phyloP scores from a whole-genome alignment of 2,888 invertebrate genomes.

The Sicus ferrugineus region DNA sequence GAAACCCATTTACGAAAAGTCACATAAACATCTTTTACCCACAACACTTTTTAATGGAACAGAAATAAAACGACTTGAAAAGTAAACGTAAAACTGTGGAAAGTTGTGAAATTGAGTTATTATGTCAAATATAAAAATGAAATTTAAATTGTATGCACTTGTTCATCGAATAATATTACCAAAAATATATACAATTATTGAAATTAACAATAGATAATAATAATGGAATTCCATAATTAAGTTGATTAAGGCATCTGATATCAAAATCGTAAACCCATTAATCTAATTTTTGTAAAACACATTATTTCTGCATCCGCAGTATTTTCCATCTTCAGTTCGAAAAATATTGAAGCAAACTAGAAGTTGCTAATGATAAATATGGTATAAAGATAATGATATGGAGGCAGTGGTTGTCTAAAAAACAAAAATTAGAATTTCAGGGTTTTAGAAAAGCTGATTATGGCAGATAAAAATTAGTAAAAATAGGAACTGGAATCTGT shows the following conservation, averaged over 20 bases:
- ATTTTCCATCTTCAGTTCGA: too few species aligned
- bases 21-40: background rate
- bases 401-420: too few species aligned
- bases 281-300: too few species aligned
- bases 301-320: too few species aligned
- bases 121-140: constrained; percentile 17
- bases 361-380: too few species aligned
- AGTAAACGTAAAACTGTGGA: background rate
- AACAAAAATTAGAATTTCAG: too few species aligned
- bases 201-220: constrained; percentile 31
- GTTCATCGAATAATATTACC: constrained; percentile 55
- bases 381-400: too few species aligned
- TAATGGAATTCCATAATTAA: constrained; percentile 36
- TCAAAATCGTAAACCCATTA: background rate
- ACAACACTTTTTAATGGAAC: background rate
- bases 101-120: constrained; percentile 25
- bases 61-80: background rate
- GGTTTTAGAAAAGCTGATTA: too few species aligned
- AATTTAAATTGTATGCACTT: constrained; percentile 54
- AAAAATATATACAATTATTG: constrained; percentile 33
- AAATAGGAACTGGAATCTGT: too few species aligned
- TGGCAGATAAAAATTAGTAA: too few species aligned
- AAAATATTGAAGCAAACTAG: too few species aligned
- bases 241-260: background rate
- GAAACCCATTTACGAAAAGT: too few species aligned